These are phyloP conservation scores for Hippocampus barbouri DNA, from an alignment of 2,113 vertebrate genomes.

Conservation along the genomic window DNA sequence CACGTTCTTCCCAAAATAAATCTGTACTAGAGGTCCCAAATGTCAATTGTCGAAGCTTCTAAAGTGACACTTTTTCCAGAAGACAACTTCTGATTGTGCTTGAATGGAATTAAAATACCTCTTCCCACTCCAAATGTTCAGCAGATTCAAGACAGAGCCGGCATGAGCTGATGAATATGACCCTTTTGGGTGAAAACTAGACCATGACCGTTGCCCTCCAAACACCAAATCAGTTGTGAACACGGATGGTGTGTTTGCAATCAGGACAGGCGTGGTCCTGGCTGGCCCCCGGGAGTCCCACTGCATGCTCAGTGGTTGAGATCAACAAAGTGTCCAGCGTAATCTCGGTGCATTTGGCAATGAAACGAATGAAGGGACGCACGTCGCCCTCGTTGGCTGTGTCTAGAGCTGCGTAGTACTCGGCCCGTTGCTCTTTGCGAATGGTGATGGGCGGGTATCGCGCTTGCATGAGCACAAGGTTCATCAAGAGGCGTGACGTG, in stretches of 20 bases:
- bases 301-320: slow-evolving; percentile 85
- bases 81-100: neutral
- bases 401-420: slow-evolving; percentile 87
- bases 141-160: neutral
- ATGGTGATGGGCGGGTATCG: slow-evolving; percentile 92
- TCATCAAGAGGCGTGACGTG: slow-evolving; percentile 92
- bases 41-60: slow-evolving; percentile 6
- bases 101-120: neutral
- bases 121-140: neutral
- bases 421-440: slow-evolving; percentile 88
- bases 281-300: slow-evolving; percentile 82
- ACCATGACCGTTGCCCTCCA: neutral
- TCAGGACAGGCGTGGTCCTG: slow-evolving; percentile 60
- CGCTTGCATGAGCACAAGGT: slow-evolving; percentile 92
- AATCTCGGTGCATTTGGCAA: slow-evolving; percentile 90
- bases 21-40: neutral
- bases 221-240: slow-evolving; percentile 70
- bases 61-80: neutral
- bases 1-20: slow-evolving; percentile 7
- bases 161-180: neutral
- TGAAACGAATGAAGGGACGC: slow-evolving; percentile 94
- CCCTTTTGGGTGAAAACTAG: neutral
- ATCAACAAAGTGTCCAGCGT: slow-evolving; percentile 92
- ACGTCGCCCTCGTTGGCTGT: slow-evolving; percentile 93
- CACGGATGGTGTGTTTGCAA: slow-evolving; percentile 81